Evolutionary conservation across 2,113 vertebrate genomes (phyloP), one percentile per base, ranked within the genome.

Genomic region (Calcarius ornatus): DNA sequence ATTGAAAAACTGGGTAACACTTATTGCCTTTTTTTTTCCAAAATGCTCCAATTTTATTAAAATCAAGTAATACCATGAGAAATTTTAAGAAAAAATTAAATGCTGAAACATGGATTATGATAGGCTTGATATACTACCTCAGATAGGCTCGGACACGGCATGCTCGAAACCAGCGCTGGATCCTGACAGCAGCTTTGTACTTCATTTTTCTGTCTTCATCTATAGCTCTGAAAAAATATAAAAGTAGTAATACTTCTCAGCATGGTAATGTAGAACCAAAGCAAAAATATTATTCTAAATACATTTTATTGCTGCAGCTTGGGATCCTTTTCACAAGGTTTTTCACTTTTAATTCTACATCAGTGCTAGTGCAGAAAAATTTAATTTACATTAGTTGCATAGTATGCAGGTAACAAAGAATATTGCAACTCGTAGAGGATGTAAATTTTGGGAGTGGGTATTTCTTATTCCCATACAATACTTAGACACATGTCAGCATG

Each of bases 101-200:
- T 8, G n/a, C 7, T 73, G 19, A 80, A 85, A 50, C 53, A 81
- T 3, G 27, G 21, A 53, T 48, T 68, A 72, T 45, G 60, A 76
- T 5, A 84, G 8, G 20, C 19, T 51, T 93, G 76, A 71, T 31
- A 60, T 11, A 28, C 37, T 97, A 99, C 99, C 99, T 98, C 85
- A 99, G 93, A 80, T 98, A 98, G 33, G 97, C 97, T 48, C 98
- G 98, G 48, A 99, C 97, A 90, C 92, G 97, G 76, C 98, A 98
- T 81, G 98, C 98, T 97, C 98, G 97, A 96, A 99, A 98, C 98
- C 98, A 99, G 97, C 98, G 98, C 97, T 99, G 99, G 66, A 99
- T 99, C 93, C 54, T 96, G 61, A 98, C 88, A 42, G 98, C 98
- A 15, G 98, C 98, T 42, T 94, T 75, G 92, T 98, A 96, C 72